These are phyloP conservation scores for Aurelia aurita complex sp. Pacific DNA, from an alignment of 30 jellyfish, hydroid and myxozoan genomes.

Conservation along the genomic window DNA sequence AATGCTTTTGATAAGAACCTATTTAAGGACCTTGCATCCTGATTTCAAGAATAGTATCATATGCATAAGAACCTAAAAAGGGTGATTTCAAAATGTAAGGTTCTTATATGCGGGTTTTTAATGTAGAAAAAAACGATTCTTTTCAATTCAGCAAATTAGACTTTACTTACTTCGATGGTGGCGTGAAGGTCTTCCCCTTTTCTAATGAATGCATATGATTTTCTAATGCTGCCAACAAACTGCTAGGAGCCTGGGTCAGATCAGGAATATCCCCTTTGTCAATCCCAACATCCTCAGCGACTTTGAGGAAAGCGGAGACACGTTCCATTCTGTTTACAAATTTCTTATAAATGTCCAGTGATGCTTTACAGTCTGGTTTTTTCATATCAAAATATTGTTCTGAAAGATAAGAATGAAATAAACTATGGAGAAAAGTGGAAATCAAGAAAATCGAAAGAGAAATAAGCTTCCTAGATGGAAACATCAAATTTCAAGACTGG, in stretches of 20 bases:
- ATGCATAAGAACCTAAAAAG: too few relatives aligned
- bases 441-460: too few relatives aligned
- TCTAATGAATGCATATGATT: conserved; percentile 83
- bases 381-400: conserved; percentile 96
- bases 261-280: conserved; percentile 97
- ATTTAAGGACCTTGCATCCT: too few relatives aligned
- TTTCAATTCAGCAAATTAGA: too few relatives aligned
- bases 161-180: conserved; percentile 82
- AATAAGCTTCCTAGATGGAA: too few relatives aligned
- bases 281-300: conserved; percentile 98
- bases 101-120: too few relatives aligned
- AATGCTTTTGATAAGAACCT: too few relatives aligned
- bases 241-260: conserved; percentile 92
- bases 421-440: too few relatives aligned
- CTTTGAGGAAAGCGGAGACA: conserved; percentile 85
- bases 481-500: too few relatives aligned
- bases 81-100: too few relatives aligned
- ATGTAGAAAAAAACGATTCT: too few relatives aligned
- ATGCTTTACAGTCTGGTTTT: conserved; percentile 84
- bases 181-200: conserved; percentile 80
- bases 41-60: too few relatives aligned
- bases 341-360: conserved; percentile 86
- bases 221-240: conserved; percentile 84
- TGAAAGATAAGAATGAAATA: background rate
- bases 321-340: conserved; percentile 93